These are phyloP conservation scores for Siderastrea siderea DNA, from an alignment of 92 coral and sea anemone species.

Conservation along the genomic window DNA sequence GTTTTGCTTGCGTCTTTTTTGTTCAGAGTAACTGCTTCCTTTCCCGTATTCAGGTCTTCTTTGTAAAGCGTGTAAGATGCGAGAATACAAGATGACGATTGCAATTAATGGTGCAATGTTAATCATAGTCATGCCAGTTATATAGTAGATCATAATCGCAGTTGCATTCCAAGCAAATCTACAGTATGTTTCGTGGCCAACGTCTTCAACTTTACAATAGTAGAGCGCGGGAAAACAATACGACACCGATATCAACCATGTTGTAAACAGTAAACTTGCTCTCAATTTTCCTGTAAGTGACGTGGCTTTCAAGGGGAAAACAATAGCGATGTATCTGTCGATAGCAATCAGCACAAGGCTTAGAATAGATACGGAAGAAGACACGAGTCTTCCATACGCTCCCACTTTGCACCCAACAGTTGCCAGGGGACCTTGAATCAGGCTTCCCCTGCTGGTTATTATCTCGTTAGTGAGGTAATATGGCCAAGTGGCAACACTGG, in stretches of 20 bases:
- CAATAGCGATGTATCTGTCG: background rate
- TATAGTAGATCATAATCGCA: background rate
- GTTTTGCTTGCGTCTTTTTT: background rate
- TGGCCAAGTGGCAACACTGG: background rate
- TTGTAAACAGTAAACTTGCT: background rate
- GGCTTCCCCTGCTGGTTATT: background rate
- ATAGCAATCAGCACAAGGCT: no score
- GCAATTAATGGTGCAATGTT: background rate
- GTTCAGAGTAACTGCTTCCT: background rate
- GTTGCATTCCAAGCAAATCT: background rate
- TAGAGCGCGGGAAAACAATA: background rate
- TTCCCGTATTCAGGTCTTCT: background rate
- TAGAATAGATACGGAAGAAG: no score
- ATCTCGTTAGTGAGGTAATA: background rate
- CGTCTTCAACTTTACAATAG: background rate
- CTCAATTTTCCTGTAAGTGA: background rate
- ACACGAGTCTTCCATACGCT: no score
- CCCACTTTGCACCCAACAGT: background rate
- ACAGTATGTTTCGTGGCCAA: background rate
- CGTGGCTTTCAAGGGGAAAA: background rate
- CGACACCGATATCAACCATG: background rate
- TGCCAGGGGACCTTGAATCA: background rate
- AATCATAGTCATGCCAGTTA: background rate
- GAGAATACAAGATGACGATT: background rate
- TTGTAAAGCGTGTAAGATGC: background rate